Evolutionary conservation across 1,140 invertebrate species (phyloP).

Genomic region (Drosophila melanica): DNA sequence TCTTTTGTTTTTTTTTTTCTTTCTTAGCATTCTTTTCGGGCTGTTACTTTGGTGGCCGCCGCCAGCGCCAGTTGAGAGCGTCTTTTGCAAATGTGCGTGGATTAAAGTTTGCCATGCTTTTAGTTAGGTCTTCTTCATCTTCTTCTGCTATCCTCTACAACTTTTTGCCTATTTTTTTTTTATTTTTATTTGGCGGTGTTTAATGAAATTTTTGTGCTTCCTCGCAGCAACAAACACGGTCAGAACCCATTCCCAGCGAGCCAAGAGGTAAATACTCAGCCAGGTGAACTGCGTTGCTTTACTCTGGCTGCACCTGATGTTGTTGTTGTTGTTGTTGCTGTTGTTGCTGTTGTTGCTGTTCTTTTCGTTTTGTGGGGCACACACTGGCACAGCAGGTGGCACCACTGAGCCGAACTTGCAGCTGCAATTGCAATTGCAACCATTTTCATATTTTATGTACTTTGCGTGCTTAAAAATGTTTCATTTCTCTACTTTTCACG

Average conservation of each 20-base stretch:
- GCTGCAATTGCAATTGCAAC: conserved; percentile 44
- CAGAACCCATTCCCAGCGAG: conserved; percentile 13
- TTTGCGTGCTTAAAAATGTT: conserved; percentile 77
- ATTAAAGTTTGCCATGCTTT: conserved; percentile 70
- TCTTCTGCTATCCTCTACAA: background rate
- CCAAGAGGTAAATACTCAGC: conserved; percentile 45
- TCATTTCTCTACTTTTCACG: conserved; percentile 33
- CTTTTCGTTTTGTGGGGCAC: conserved; percentile 14
- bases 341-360: conserved; percentile 8
- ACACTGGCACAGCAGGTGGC: conserved; percentile 38
- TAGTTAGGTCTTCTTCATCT: conserved; percentile 37
- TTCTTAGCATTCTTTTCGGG: conserved; percentile 24
- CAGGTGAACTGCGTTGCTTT: conserved; percentile 32
- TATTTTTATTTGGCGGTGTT: conserved; percentile 50
- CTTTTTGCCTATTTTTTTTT: conserved; percentile 18
- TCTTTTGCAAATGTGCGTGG: conserved; percentile 57
- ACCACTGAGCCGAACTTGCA: conserved; percentile 15
- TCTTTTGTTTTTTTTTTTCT: conserved; percentile 1
- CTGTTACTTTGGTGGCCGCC: conserved; percentile 20
- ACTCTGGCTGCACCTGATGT: conserved; percentile 5
- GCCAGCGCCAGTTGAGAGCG: conserved; percentile 2
- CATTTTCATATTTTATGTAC: conserved; percentile 78
- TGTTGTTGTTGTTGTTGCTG: conserved; percentile 14
- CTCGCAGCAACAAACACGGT: conserved; percentile 8
- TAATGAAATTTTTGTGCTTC: conserved; percentile 67